These are phyloP conservation scores for Caenorhabditis zanzibari DNA, from an alignment of 2,888 invertebrate species.

Conservation along the genomic window DNA sequence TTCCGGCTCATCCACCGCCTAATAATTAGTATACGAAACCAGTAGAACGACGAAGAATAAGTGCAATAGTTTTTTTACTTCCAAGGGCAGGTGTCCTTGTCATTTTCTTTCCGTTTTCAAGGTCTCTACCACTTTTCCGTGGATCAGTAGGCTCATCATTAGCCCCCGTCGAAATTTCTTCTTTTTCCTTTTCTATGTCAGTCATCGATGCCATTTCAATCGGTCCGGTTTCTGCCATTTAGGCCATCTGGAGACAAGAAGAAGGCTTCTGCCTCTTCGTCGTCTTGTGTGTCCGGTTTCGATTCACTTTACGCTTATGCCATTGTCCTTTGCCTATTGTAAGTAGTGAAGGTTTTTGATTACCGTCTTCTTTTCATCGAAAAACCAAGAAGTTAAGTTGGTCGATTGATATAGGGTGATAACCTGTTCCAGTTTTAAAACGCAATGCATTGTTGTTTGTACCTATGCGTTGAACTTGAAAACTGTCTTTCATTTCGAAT, in stretches of 20 bases:
- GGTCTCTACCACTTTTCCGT: slow-evolving; percentile 34
- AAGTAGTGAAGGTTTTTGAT: slow-evolving; percentile 29
- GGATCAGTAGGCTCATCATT: slow-evolving; percentile 55
- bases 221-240: slow-evolving; percentile 57
- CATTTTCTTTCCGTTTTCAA: slow-evolving; percentile 22
- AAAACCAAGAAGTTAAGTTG: slow-evolving; percentile 13
- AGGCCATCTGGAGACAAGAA: slow-evolving; percentile 41
- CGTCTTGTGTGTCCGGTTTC: slow-evolving; percentile 49
- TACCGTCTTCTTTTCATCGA: slow-evolving; percentile 11
- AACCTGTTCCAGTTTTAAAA: slow-evolving; percentile 57
- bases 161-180: not conserved
- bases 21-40: slow-evolving; percentile 52
- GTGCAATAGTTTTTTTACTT: slow-evolving; percentile 31
- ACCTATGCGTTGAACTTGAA: slow-evolving; percentile 47
- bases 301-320: slow-evolving; percentile 60
- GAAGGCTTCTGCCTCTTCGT: slow-evolving; percentile 12
- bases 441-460: slow-evolving; percentile 30
- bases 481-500: slow-evolving; percentile 23
- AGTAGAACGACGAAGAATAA: slow-evolving; percentile 2
- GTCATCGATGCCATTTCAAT: slow-evolving; percentile 31
- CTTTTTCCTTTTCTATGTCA: not conserved
- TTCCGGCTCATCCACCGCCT: slow-evolving; percentile 60
- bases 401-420: slow-evolving; percentile 20
- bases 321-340: slow-evolving; percentile 50
- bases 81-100: slow-evolving; percentile 49